Conservation (phyloP, 2,888 invertebrate species). For the Coecobrya sp. region DNA sequence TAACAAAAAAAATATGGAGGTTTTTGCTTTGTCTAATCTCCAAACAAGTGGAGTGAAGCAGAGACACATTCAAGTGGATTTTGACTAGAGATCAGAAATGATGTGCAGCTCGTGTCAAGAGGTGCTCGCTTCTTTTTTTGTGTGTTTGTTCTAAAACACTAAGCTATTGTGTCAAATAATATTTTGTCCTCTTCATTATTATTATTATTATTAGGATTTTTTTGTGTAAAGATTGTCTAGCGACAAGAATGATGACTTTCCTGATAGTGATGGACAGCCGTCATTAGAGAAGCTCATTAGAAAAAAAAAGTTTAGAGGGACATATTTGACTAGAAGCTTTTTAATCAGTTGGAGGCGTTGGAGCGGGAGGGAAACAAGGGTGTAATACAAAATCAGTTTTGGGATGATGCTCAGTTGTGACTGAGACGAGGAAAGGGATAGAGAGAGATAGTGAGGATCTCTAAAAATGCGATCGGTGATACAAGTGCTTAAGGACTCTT, state of each 20-base stretch:
- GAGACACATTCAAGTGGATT: background rate
- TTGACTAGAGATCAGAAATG: background rate
- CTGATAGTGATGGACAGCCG: too few species aligned
- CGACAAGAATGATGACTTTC: too few species aligned
- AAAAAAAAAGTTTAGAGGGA: too few species aligned
- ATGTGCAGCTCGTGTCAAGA: constrained; percentile 64
- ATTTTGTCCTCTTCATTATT: too few species aligned
- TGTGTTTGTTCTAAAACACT: background rate
- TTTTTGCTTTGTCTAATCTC: too few species aligned
- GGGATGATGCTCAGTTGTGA: background rate
- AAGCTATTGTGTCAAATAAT: background rate
- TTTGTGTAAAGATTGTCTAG: too few species aligned
- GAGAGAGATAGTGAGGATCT: background rate
- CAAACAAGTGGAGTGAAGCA: background rate
- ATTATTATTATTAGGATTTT: too few species aligned
- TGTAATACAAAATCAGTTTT: constrained; percentile 26
- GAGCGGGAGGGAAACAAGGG: background rate
- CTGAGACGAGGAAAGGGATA: constrained; percentile 1
- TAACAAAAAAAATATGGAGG: background rate
- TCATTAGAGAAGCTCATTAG: too few species aligned
- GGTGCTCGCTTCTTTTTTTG: constrained; percentile 44
- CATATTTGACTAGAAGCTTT: too few species aligned
- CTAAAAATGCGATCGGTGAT: background rate
- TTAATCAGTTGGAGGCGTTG: background rate
- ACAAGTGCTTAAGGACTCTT: background rate